phyloP scores from a whole-genome alignment of 2,797 vertebrate genomes.

The Peromyscus nudipes region DNA sequence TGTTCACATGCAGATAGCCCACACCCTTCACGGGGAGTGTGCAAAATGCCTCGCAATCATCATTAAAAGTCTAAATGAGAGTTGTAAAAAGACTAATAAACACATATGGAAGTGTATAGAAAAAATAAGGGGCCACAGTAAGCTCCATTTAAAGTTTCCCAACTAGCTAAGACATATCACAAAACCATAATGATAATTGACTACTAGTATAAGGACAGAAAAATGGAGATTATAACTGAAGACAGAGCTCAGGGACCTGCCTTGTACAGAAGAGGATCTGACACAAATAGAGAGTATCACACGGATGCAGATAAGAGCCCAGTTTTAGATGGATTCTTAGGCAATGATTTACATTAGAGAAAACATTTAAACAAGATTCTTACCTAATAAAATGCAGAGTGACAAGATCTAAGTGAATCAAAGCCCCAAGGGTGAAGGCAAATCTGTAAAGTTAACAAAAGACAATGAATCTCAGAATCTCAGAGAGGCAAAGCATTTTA shows the following conservation, averaged over 20 bases:
- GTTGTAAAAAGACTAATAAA: background rate
- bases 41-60: background rate
- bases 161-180: background rate
- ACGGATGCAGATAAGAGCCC: background rate
- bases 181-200: background rate
- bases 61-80: constrained; percentile 14
- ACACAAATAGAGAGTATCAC: background rate
- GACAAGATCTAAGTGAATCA: constrained; percentile 21
- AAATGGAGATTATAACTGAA: background rate
- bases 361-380: constrained; percentile 13
- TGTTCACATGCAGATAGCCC: background rate
- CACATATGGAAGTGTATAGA: background rate
- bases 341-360: constrained; percentile 43
- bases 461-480: background rate
- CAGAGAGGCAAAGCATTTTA: background rate
- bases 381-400: background rate
- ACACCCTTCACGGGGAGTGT: background rate
- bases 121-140: background rate
- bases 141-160: background rate
- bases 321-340: background rate
- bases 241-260: background rate
- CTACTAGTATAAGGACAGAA: background rate
- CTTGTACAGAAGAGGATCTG: background rate
- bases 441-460: constrained; percentile 32
- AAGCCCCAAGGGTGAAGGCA: constrained; percentile 18